Evolutionary conservation across 2,888 invertebrate genomes (phyloP), one percentile per base, ranked within the genome.

Genomic region (Adineta ricciae): DNA sequence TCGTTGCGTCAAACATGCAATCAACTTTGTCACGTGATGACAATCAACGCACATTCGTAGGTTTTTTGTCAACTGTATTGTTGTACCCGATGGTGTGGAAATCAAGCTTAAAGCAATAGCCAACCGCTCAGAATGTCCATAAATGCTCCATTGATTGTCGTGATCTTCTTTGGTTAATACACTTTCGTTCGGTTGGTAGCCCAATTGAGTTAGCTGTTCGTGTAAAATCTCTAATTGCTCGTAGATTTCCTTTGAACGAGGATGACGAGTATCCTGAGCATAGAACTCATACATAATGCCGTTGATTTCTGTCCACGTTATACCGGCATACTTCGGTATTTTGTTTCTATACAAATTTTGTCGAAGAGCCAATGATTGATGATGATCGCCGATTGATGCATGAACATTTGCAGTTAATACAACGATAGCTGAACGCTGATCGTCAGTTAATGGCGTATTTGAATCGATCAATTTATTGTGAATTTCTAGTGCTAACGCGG

Each of bases 41-140:
- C 78, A 78, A 78, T 78, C 78, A 41, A 38, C n/a, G 41, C 78
- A 78, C 41, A 78, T 78, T n/a, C 78, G 78, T 78, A 78, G 41
- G 41, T 78, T 78, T 78, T 78, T 78, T 41, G 78, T 78, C 14
- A 78, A 41, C 41, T 78, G 78, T 41, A 78, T 78, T 41, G 78
- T 41, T 78, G 38, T 41, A 78, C 78, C 78, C n/a, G 78, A 19
- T 78, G 78, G n/a, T 78, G 78, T 78, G 2, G 78, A 38, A 11
- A 78, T 78, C n/a, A 78, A 41, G 41, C 41, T 78, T 24, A 41
- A 78, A 24, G 78, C 78, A 78, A 78, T 78, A 14, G 78, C 78
- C n/a, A 78, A 78, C 41, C 41, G 4, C 14, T 78, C 78, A 11
- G 78, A 78, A 78, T 78, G 78, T 41, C 21, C 78, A 78, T 41